Evolutionary conservation across 2,797 vertebrate genomes (phyloP).

Genomic region (Erpetoichthys calabaricus): DNA sequence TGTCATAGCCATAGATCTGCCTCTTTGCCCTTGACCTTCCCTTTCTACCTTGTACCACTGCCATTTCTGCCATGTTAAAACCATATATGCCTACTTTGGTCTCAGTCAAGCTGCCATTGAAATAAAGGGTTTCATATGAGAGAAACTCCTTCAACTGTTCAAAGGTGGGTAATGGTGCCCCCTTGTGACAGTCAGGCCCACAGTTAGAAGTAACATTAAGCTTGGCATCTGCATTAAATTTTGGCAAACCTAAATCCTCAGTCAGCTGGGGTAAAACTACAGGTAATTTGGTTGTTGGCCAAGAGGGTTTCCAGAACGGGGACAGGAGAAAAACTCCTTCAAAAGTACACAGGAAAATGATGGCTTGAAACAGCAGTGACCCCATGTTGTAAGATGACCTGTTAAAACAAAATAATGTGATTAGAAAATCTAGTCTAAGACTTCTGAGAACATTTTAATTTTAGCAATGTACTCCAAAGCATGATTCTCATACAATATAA

Average conservation of each 20-base stretch:
- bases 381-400: constrained; percentile 45
- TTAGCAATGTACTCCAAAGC: too few relatives aligned
- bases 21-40: constrained; percentile 62
- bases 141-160: constrained; percentile 68
- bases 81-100: constrained; percentile 79
- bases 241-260: constrained; percentile 49
- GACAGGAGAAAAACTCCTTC: constrained; percentile 28
- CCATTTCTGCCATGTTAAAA: constrained; percentile 25
- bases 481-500: too few relatives aligned
- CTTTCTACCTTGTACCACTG: constrained; percentile 17
- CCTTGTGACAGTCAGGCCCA: constrained; percentile 77
- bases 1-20: constrained; percentile 88
- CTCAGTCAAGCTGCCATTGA: constrained; percentile 71
- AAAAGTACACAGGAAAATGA: constrained; percentile 46
- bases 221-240: constrained; percentile 62
- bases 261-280: constrained; percentile 73
- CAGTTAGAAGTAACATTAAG: constrained; percentile 72
- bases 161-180: constrained; percentile 56
- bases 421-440: constrained; percentile 11
- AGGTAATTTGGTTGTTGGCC: constrained; percentile 74
- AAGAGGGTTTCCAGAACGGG: constrained; percentile 55
- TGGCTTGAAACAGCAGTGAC: constrained; percentile 25
- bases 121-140: constrained; percentile 81
- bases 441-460: not conserved
- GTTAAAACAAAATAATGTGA: constrained; percentile 22